Evolutionary conservation across 2,113 vertebrate genomes (phyloP), one percentile per base, ranked within the genome.

Genomic region (Perognathus longimembris): DNA sequence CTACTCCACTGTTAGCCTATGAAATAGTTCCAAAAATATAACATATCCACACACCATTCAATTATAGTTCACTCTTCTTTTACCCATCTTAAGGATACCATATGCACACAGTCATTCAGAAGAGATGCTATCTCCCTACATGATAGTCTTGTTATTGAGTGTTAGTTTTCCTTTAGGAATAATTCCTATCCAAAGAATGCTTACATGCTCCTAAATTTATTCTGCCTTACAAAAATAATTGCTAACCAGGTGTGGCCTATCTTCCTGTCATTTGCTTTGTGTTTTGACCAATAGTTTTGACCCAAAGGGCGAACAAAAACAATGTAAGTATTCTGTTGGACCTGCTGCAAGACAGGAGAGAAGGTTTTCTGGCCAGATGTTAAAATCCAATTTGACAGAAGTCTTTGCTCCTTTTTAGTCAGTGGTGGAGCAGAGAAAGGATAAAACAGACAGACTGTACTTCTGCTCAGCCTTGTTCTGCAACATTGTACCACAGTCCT

Each of bases 281-380:
- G 36, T 89, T 95, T 85, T 61, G 20, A 32, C 74, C 57, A 82
- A 28, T 57, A 54, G 30, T 88, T 90, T 83, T 91, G 93, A 89
- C 32, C 28, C 59, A 89, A 50, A 76, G 61, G 24, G 2, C 66
- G 45, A 50, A 71, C 8, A 64, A 36, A 90, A 79, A 40, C 20
- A 59, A 7, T 69, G 17, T 4, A 82, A 30, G 28, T 82, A 21
- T 75, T 66, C 78, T 24, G 17, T 4, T 38, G 36, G 42, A 78
- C 32, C 50, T 91, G 63, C 77, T 84, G 30, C 87, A 93, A 91
- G 79, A 80, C 61, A 38, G 4, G 15, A 59, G 32, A 76, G 81
- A 50, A 64, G 30, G 80, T 21, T 38, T 50, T 28, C 9, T 64
- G 22, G 50, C 18, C 38, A 34, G 10, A 1, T 45, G 5, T 54